Base-by-base conservation (phyloP, 2,888 invertebrate species). In the Mesodorylaimus sp. region DNA sequence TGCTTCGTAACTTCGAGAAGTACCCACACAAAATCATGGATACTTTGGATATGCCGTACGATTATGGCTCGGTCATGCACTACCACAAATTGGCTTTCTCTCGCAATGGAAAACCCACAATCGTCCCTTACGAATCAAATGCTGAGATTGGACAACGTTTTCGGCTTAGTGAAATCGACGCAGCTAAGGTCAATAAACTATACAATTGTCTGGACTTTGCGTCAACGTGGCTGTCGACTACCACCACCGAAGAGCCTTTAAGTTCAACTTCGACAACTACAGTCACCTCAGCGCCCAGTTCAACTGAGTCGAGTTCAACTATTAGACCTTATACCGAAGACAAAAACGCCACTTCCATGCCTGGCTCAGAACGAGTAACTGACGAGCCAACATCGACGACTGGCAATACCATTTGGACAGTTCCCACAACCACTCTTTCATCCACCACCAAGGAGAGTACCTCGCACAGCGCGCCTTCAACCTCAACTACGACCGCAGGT, bases 21-120 rank as follows among this genome's bases (percentile, higher is more conserved):
- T 70, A 72, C 48, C 63, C 65, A 2, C 52, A 58, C 26, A 63
- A 67, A 53, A 61, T 63, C 46, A 66, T 71, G 42, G 68, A 68
- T 47, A 67, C 70, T 2, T 65, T 70, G 26, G 66, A 66, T 45
- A 79, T 78, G 63, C 77, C 78, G 50, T 83, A 83, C 59, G 82
- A 82, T 64, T 82, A 78, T 62, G 77, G 78, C 55, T 79, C 79
- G 13, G 78, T 82, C 29, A 81, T 83, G 81, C 83, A 83, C 64
- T 83, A 83, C 59, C 70, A 70, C 52, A 66, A 67, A 28, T 66
- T 69, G 56, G 73, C 72, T 13, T 74, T 74, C 57, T 70, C 72
- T 44, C 65, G 65, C 21, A 70, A 74, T 56, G 68, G 68, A 16
- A 64, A 66, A 56, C 64, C 69, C 24, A 73, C 74, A 1, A 72